Conservation (phyloP, 2,113 vertebrate species). For the Thermophis baileyi region DNA sequence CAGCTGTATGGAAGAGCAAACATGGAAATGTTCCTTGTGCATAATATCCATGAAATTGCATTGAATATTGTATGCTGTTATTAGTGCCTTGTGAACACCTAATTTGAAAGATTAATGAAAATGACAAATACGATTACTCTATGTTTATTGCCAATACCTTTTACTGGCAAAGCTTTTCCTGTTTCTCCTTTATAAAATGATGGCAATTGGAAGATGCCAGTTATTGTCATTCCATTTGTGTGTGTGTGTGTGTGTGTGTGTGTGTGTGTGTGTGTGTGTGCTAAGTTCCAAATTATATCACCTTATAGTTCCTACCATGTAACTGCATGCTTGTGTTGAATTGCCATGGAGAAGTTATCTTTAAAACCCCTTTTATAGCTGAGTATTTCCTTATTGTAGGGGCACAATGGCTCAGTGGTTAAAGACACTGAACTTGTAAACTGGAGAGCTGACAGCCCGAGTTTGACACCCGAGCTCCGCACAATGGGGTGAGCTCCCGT, state of each 20-base stretch:
- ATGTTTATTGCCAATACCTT: constrained; percentile 49
- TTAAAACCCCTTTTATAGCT: constrained; percentile 40
- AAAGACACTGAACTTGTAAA: too few species aligned
- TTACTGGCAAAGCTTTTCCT: constrained; percentile 63
- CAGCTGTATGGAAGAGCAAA: constrained; percentile 69
- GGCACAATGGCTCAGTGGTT: too few species aligned
- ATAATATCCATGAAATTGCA: constrained; percentile 66
- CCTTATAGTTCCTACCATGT: constrained; percentile 53
- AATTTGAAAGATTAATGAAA: constrained; percentile 72
- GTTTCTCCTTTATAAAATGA: constrained; percentile 60
- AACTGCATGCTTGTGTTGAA: constrained; percentile 52
- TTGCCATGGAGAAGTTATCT: constrained; percentile 43
- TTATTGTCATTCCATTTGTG: constrained; percentile 54
- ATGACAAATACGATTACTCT: constrained; percentile 62
- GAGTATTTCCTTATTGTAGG: background rate
- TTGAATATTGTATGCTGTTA: constrained; percentile 63
- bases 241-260: too few species aligned
- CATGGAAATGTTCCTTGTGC: constrained; percentile 60
- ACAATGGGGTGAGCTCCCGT: too few species aligned
- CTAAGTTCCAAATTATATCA: constrained; percentile 47
- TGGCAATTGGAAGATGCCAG: constrained; percentile 53
- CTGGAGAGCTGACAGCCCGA: too few species aligned
- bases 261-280: background rate
- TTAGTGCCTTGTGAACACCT: constrained; percentile 65
- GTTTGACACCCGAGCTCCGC: too few species aligned